Base-by-base conservation (phyloP, 92 coral and sea anemone genomes). In the Bergia sp. region DNA sequence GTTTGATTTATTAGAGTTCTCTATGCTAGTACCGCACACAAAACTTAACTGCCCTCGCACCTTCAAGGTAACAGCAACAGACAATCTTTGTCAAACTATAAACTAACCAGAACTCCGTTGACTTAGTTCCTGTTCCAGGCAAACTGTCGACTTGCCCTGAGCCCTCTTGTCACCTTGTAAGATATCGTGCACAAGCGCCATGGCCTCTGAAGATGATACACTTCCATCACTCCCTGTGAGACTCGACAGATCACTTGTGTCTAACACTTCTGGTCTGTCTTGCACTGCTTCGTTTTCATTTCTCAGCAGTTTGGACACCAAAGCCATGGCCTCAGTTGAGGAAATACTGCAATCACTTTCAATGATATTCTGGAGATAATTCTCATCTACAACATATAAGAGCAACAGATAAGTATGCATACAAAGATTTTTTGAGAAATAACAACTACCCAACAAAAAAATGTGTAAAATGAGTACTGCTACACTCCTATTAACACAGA, bases 321-420 rank as follows among this genome's bases (percentile, higher is more conserved):
- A 38, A 73, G 77, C 77, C 77, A 73, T 38, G 15, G 81, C 81
- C 20, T 44, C 81, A 42, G 81, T 77, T 18, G 81, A 44, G 29
- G 57, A 41, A 58, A 77, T 1, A 18, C 50, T 41, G 12, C 36
- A 38, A 4, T 77, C 81, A 77, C 81, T 77, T 77, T 44, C 53
- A 37, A 4, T 16, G 36, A 77, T 4, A 77, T 37, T 23, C 81
- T 12, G 53, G 53, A 43, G 57, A 5, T 4, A 42, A 18, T 45
- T 23, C 20, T 76, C 49, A 76, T 42, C 37, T 41, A 45, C 15
- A 44, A 23, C 47, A 41, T 20, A 15, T 13, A 77, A n/a, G 50
- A 21, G 47, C 37, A 71, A 71, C 7, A 37, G 16, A 20, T 12
- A 5, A 73, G 41, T 39, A 29, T 11, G 18, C 40, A 29, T 7